Base-by-base conservation (phyloP, 1,140 invertebrate genomes). In the Pogonus chalceus region DNA sequence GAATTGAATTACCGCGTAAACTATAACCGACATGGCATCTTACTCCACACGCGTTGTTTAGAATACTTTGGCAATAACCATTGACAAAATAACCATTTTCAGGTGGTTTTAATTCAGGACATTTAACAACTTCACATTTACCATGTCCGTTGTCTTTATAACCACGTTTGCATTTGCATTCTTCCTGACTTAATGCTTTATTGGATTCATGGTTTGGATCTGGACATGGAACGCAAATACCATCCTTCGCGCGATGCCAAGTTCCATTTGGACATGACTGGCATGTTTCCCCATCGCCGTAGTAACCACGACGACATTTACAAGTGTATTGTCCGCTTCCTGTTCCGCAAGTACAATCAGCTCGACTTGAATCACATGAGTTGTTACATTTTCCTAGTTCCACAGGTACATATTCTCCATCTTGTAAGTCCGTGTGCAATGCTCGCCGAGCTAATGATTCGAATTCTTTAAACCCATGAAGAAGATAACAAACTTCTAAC, bases 381-480 rank as follows among this genome's bases (percentile, higher is more conserved):
- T 66, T 62, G 53, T 74, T 63, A 62, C 84, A 87, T 3, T 60
- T 65, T 3, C 63, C 54, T 23, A 70, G 58, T 55, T 75, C 74
- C 16, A 74, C 71, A 2, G 68, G 62, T 20, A 82, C 62, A 56
- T 81, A 83, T 12, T 73, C 68, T 0, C 83, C 83, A 14, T 71
- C 69, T 57, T 77, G 76, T 18, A 85, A 65, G 73, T 87, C 84
- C 68, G 81, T 76, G 65, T 87, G 84, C 2, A 87, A 63, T 9
- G 84, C 84, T 58, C 82, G 70, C 52, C 83, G 67, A 1, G 83
- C 84, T 20, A 87, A 64, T 31, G 80, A 79, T 63, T 85, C 83
- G 62, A 87, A 87, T 64, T 87, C 81, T 37, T 79, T 71, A 68
- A 87, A 87, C 60, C 80, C 83, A 54, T 85, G 80, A 10, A 87